phyloP scores from a whole-genome alignment of 2,113 vertebrate species.

The Myotis davidii region DNA sequence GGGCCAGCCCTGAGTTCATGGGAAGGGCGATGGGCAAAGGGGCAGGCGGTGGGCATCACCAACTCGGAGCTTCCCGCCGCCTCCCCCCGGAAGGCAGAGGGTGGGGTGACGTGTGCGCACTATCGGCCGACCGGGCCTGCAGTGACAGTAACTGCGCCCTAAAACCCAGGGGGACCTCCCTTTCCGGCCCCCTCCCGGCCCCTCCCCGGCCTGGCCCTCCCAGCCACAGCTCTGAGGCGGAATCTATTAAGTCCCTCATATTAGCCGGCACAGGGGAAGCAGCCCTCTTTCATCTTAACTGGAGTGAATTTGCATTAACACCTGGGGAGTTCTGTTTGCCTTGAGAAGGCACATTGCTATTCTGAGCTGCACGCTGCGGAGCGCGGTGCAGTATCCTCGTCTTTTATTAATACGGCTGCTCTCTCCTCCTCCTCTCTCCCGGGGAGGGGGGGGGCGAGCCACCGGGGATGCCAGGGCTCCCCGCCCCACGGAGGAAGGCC shows the following conservation, averaged over 20 bases:
- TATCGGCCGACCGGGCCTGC: neutral
- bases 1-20: neutral
- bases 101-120: neutral
- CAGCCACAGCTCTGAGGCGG: slow-evolving; percentile 55
- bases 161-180: neutral
- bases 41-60: neutral
- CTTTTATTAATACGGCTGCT: slow-evolving; percentile 70
- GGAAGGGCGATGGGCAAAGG: neutral
- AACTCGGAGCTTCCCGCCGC: neutral
- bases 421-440: slow-evolving; percentile 53
- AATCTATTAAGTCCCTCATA: slow-evolving; percentile 80
- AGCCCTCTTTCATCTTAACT: slow-evolving; percentile 78
- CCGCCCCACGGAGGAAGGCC: neutral
- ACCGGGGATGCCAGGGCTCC: slow-evolving; percentile 67
- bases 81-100: neutral
- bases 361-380: slow-evolving; percentile 66
- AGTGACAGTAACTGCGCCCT: neutral
- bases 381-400: slow-evolving; percentile 50
- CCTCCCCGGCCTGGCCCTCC: neutral
- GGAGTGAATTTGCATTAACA: slow-evolving; percentile 80
- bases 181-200: neutral
- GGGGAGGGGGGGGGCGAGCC: neutral
- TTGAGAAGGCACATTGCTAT: slow-evolving; percentile 79
- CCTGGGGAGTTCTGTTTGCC: slow-evolving; percentile 79
- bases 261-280: slow-evolving; percentile 71